Evolutionary conservation across 2,113 vertebrate genomes (phyloP), one percentile per base, ranked within the genome.

Genomic region (Hydropotes inermis): DNA sequence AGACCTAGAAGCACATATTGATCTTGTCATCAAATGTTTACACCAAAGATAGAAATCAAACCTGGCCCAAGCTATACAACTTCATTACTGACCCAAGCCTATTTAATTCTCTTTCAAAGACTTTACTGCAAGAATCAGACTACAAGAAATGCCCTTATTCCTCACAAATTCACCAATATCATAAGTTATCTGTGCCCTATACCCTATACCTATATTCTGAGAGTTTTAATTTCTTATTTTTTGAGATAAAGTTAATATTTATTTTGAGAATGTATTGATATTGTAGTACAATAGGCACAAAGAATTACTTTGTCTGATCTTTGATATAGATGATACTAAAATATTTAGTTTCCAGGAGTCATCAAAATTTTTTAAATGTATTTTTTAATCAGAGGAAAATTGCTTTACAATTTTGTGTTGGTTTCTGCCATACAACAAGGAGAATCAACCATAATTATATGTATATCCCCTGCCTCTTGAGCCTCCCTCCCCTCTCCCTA

Each of bases 21-120:
- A 97, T 97, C 74, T 96, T 88, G 39, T 89, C 89, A 94, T 93
- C 86, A 96, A 30, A 90, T 82, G 58, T 85, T 97, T 82, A 91
- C 45, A 94, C 76, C 39, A 54, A 50, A 91, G 88, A 92, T 78
- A 97, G 94, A 94, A 97, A 97, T 96, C 91, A 98, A 98, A 97
- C 33, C 55, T 87, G 91, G n/a, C 50, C 82, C 52, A 83, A 96
- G 70, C 52, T 92, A 55, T 94, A 43, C 78, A 97, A 86, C 13
- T 89, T 96, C 86, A 79, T 94, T 87, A 96, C 95, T 97, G 95
- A 97, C 81, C 19, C 21, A 96, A 93, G 45, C 27, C 67, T 95
- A 76, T 52, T 96, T 96, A 95, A 61, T 25, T 93, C 23, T 95
- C 43, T 67, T 87, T 90, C 88, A 89, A 95, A 97, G 60, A 95